Conservation (phyloP, 2,113 vertebrate species). For the Datnioides undecimradiatus region DNA sequence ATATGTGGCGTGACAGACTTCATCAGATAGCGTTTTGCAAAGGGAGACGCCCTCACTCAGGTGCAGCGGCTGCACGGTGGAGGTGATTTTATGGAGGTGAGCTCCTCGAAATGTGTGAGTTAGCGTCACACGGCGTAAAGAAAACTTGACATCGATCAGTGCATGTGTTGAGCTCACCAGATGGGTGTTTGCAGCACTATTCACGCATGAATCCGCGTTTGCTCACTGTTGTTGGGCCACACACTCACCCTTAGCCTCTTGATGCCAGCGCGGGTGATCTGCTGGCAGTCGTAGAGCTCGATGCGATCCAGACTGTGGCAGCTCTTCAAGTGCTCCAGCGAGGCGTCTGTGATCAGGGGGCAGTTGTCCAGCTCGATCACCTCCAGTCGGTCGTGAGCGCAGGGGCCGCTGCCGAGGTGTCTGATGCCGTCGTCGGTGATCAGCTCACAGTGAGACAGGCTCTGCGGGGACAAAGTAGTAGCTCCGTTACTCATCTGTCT, state of each 20-base stretch:
- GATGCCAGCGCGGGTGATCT: constrained; percentile 97
- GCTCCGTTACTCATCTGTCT: constrained; percentile 12
- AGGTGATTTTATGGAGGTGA: neutral
- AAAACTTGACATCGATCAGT: too few relatives aligned
- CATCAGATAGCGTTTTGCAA: neutral
- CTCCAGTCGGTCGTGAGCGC: constrained; percentile 95
- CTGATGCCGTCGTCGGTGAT: constrained; percentile 98
- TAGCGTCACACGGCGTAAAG: too few relatives aligned
- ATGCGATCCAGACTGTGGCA: constrained; percentile 98
- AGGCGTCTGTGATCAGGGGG: constrained; percentile 97
- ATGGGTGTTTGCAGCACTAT: neutral
- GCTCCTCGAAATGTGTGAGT: too few relatives aligned
- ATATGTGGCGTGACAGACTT: neutral
- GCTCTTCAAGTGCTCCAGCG: constrained; percentile 97
- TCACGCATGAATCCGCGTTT: constrained; percentile 8
- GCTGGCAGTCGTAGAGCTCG: constrained; percentile 99
- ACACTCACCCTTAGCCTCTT: constrained; percentile 95
- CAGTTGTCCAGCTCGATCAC: constrained; percentile 99
- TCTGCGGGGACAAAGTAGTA: constrained; percentile 79
- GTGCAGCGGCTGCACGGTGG: neutral
- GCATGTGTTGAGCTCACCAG: neutral
- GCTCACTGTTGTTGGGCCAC: constrained; percentile 1
- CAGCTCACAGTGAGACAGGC: constrained; percentile 97
- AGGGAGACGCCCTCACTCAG: too few relatives aligned
- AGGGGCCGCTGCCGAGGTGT: constrained; percentile 96